These are phyloP conservation scores for Cheilosia urbana DNA, from an alignment of 2,888 invertebrate genomes.

Conservation along the genomic window DNA sequence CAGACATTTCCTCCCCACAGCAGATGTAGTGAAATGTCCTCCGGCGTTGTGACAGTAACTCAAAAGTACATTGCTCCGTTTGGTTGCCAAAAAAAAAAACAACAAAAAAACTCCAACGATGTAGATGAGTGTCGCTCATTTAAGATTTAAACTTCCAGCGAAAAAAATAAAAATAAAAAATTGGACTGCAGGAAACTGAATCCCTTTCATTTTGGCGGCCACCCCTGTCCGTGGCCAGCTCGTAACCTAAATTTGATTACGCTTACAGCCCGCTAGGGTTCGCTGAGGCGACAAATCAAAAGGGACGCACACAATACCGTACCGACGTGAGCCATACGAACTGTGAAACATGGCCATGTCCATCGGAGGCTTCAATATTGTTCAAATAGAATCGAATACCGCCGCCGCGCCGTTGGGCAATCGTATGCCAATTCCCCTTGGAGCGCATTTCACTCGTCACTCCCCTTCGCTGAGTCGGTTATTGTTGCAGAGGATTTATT, in stretches of 20 bases:
- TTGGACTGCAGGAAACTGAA: not conserved
- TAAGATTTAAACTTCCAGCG: not conserved
- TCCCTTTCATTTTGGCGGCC: constrained; percentile 42
- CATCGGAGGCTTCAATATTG: constrained; percentile 65
- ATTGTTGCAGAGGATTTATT: constrained; percentile 66
- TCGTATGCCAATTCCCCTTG: constrained; percentile 28
- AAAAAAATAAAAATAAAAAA: too few relatives aligned
- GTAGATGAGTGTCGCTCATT: constrained; percentile 1
- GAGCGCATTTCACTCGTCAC: constrained; percentile 11
- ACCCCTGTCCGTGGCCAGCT: constrained; percentile 46
- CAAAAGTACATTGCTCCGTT: constrained; percentile 49
- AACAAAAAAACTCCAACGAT: not conserved
- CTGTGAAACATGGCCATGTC: constrained; percentile 73
- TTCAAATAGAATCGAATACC: constrained; percentile 66
- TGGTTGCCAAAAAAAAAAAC: not conserved
- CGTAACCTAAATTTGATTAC: constrained; percentile 73
- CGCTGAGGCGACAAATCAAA: constrained; percentile 72
- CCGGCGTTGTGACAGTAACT: constrained; percentile 39
- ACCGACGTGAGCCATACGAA: constrained; percentile 63
- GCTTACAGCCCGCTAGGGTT: constrained; percentile 30
- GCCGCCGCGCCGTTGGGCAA: constrained; percentile 30
- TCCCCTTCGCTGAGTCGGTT: constrained; percentile 22
- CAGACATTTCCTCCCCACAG: constrained; percentile 20
- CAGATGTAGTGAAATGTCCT: constrained; percentile 50
- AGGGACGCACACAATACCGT: constrained; percentile 40